A percentile compares a stretch with the other conserved stretches of the same genome.
These are phyloP conservation scores for Glomeris maerens DNA, from an alignment of 1,140 invertebrate genomes.

Conservation along the genomic window DNA sequence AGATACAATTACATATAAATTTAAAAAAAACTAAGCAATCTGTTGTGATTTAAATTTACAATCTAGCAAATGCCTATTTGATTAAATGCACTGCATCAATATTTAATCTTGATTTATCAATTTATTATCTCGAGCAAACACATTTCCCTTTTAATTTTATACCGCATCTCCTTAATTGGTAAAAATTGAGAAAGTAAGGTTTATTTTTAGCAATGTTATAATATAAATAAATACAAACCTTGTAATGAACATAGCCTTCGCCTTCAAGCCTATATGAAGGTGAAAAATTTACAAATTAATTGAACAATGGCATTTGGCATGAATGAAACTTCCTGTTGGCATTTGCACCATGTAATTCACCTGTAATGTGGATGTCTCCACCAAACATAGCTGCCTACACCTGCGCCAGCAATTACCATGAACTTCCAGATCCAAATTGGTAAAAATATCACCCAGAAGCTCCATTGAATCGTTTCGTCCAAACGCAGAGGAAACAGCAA, in stretches of 20 bases:
- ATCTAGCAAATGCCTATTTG: too few relatives aligned
- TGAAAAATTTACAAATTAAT: conserved; percentile 12
- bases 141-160: too few relatives aligned
- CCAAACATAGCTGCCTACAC: conserved; percentile 84
- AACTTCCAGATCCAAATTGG: conserved; percentile 96
- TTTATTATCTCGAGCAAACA: too few relatives aligned
- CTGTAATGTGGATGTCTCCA: conserved; percentile 84
- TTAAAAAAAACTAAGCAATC: too few relatives aligned
- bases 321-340: background rate
- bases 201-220: too few relatives aligned
- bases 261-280: conserved; percentile 61
- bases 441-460: conserved; percentile 83
- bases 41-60: too few relatives aligned
- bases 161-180: too few relatives aligned
- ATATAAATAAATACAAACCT: too few relatives aligned
- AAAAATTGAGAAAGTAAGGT: too few relatives aligned
- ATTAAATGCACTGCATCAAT: too few relatives aligned
- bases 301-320: background rate
- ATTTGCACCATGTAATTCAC: conserved; percentile 40
- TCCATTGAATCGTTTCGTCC: conserved; percentile 76
- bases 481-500: conserved; percentile 73
- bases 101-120: too few relatives aligned
- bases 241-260: conserved; percentile 90
- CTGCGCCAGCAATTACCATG: conserved; percentile 72
- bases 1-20: too few relatives aligned